Base-by-base conservation (phyloP, 2,888 invertebrate species). In the Willowsia nigromaculata region DNA sequence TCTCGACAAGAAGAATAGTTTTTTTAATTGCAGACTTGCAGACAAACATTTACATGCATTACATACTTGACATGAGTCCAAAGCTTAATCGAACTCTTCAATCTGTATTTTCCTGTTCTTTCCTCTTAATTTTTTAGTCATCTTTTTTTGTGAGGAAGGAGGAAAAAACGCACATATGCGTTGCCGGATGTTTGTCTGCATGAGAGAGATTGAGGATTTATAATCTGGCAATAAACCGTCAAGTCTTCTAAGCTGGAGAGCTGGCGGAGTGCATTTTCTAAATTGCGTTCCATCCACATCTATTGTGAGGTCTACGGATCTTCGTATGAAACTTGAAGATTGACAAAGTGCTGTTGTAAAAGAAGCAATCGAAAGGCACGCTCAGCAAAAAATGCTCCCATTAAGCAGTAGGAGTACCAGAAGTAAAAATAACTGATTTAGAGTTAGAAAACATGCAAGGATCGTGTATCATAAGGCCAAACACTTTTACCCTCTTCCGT, bases 41-140 rank as follows among this genome's bases (percentile, higher is more conserved):
- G 22, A 62, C 37, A 59, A 4, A 33, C 65, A 68, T 30, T 37
- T 37, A 68, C 65, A 68, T 37, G 4, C 65, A 65, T 65, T 15
- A 37, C 33, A 68, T 68, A 68, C 65, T 68, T 68, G 65, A 68
- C 65, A 37, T 33, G 9, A 68, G 65, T 68, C 65, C 65, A 68
- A 68, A 9, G 33, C 65, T n/a, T 68, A 68, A 68, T 68, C 65
- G 13, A 68, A 68, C 37, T 9, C 18, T 68, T 30, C 2, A 37
- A 68, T 68, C 65, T 37, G 13, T 37, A n/a, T 62, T 27, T n/a
- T 30, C 18, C 37, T 33, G 18, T 68, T 37, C 65, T 18, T 68
- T 18, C 37, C 18, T 68, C 33, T 68, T 37, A 68, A n/a, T 68
- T 33, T 68, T 68, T 33, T 37, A 18, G n/a, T 18, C 37, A 33